Evolutionary conservation across 2,113 vertebrate species (phyloP).

Genomic region (Poeciliopsis prolifica): DNA sequence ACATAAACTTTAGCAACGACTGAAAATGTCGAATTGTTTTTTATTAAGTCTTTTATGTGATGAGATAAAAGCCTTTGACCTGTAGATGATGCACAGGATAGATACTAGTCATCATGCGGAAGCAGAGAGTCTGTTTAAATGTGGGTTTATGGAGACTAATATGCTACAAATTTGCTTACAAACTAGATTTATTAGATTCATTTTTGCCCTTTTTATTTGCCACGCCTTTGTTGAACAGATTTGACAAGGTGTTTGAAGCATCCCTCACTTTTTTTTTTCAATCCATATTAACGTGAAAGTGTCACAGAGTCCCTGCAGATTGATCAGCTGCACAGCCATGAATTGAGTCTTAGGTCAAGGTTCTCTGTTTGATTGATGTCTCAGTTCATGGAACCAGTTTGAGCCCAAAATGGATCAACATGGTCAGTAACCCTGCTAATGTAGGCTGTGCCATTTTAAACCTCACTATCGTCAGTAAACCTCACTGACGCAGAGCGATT

Average conservation of each 20-base stretch:
- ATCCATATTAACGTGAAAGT: too few species aligned
- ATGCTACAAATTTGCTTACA: background rate
- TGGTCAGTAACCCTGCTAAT: background rate
- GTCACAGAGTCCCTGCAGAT: too few species aligned
- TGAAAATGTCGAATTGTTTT: background rate
- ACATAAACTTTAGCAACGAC: background rate
- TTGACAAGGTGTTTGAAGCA: too few species aligned
- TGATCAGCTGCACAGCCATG: too few species aligned
- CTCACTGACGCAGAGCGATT: too few species aligned
- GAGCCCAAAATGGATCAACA: background rate
- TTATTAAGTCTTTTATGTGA: background rate
- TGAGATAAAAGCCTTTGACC: too few species aligned
- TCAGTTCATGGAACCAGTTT: background rate
- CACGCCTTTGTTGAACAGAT: background rate
- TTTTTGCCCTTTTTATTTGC: background rate
- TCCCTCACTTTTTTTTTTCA: too few species aligned
- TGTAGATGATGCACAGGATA: background rate
- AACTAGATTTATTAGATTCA: background rate
- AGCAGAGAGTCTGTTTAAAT: background rate
- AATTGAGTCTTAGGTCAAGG: too few species aligned
- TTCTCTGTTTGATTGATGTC: background rate
- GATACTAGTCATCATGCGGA: background rate
- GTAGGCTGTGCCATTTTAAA: background rate
- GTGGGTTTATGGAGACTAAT: background rate
- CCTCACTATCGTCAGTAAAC: too few species aligned